Base-by-base conservation (phyloP, 1,140 invertebrate species). In the Euwallacea similis region DNA sequence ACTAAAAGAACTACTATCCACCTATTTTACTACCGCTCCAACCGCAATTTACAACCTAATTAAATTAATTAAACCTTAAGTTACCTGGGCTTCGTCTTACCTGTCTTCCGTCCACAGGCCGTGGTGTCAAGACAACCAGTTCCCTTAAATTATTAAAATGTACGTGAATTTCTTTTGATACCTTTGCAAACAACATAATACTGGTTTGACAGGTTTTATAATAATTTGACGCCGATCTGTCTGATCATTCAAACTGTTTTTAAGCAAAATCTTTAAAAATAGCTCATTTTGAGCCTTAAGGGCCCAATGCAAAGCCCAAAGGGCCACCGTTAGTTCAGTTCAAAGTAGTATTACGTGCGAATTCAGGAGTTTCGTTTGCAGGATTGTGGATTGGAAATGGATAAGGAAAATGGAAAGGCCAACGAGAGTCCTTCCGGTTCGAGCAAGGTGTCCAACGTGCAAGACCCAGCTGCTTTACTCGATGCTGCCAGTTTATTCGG, bases 401-500 rank as follows among this genome's bases (percentile, higher is more conserved):
- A 82, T 76, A 82, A 82, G 73, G 81, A 82, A 79, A 82, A 82
- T 80, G 81, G 80, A 41, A 80, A 82, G 73, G 70, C 75, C 75
- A 79, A 71, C 70, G 80, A 82, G 77, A 74, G 76, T 79, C 78
- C 79, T 78, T 78, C 79, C 55, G 74, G 76, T 74, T 76, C 80
- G 75, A 79, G 74, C 72, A 81, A 81, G 76, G 69, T 80, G 47
- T 79, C 80, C 55, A 80, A 76, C 66, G 73, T 75, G 62, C 71
- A 77, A 60, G 81, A 86, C 77, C 82, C 86, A 66, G 85, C 87
- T 67, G 82, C 84, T 43, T 77, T 89, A 47, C 83, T 89, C 77
- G 88, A 89, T 81, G 87, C 88, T 62, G 87, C 88, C 60, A 88
- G 86, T 69, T 82, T 89, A 60, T 89, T 89, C 75, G 87, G 87